Evolutionary conservation across 2,797 vertebrate genomes (phyloP).

Genomic region (Sebastes jordani): DNA sequence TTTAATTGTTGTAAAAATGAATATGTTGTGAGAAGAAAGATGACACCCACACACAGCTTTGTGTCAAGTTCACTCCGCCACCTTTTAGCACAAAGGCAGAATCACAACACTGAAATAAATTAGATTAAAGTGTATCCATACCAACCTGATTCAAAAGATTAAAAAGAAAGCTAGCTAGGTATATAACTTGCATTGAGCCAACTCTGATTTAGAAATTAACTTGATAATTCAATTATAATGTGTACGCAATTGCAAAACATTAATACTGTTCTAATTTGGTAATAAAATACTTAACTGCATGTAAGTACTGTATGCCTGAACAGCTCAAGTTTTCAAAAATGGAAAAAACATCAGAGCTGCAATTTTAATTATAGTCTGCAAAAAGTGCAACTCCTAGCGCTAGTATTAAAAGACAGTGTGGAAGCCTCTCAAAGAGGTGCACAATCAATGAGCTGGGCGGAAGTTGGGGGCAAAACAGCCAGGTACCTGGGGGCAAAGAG

Average conservation of each 20-base stretch:
- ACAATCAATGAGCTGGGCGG: slow-evolving; percentile 20
- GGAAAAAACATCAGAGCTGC: background rate
- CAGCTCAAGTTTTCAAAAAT: background rate
- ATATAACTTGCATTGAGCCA: background rate
- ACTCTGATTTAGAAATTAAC: background rate
- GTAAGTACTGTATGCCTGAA: background rate
- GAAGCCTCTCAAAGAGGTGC: slow-evolving; percentile 1
- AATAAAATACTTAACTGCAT: background rate
- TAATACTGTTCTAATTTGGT: background rate
- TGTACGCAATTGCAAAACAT: background rate
- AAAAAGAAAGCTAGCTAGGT: background rate
- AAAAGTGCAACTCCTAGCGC: background rate
- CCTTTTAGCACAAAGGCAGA: background rate
- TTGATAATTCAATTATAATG: background rate
- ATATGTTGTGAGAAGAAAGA: background rate
- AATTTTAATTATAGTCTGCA: background rate
- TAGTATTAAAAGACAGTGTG: background rate
- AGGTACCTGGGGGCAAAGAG: slow-evolving; percentile 95
- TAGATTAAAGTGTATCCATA: background rate
- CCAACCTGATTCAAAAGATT: background rate
- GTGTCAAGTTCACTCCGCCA: background rate
- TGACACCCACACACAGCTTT: background rate
- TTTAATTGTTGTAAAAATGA: background rate
- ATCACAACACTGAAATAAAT: background rate
- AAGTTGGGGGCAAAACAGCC: slow-evolving; percentile 10